Percentiles rank a stretch among this genome's conserved stretches.
Conservation (phyloP, 2,113 vertebrate genomes). For the Prochilodus magdalenae region DNA sequence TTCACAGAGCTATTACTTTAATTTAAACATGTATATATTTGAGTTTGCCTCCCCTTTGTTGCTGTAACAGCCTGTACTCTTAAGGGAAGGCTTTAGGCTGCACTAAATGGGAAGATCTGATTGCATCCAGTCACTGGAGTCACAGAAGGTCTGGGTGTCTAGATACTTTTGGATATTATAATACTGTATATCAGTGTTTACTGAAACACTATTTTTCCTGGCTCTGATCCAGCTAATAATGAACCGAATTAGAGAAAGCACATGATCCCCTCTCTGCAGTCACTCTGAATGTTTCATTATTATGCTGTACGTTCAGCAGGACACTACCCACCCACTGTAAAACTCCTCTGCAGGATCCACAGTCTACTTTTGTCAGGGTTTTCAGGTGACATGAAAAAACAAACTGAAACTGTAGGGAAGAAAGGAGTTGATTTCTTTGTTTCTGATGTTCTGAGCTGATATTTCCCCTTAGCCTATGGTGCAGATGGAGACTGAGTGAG, state of each 20-base stretch:
- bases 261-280: not conserved
- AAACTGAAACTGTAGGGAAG: not conserved
- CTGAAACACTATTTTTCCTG: too few relatives aligned
- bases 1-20: too few relatives aligned
- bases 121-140: not conserved
- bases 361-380: not conserved
- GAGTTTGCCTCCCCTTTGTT: too few relatives aligned
- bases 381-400: conserved; percentile 6
- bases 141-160: not conserved
- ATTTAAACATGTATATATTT: too few relatives aligned
- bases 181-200: not conserved
- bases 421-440: not conserved
- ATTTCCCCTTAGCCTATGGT: conserved; percentile 13
- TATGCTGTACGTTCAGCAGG: not conserved
- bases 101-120: not conserved
- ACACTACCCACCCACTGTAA: not conserved
- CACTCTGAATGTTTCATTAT: not conserved
- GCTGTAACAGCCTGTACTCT: too few relatives aligned
- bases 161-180: not conserved
- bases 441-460: conserved; percentile 11
- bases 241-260: conserved; percentile 1
- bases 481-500: conserved; percentile 12
- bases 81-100: not conserved
- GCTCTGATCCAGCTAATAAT: not conserved
- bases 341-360: not conserved